A percentile compares a stretch with the other conserved stretches of the same genome.
These are phyloP conservation scores for Martes flavigula DNA, from an alignment of 2,797 vertebrate species.

Conservation along the genomic window DNA sequence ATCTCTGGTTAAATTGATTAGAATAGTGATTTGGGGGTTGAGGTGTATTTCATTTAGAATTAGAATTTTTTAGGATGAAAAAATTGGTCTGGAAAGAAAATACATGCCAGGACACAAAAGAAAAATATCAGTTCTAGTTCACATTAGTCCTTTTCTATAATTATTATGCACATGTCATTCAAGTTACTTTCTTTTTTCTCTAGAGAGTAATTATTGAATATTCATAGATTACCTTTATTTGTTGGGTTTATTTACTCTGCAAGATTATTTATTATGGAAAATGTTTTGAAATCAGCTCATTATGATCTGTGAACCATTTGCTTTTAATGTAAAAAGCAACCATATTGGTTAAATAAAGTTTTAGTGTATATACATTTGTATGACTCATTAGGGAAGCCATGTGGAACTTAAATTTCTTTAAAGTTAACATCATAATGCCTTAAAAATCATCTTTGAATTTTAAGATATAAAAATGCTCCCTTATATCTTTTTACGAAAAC, in stretches of 20 bases:
- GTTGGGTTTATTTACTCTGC: neutral
- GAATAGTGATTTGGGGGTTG: neutral
- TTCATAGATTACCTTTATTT: constrained; percentile 3
- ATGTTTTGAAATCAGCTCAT: constrained; percentile 21
- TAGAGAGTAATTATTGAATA: constrained; percentile 41
- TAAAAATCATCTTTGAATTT: constrained; percentile 9
- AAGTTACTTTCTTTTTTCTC: constrained; percentile 18
- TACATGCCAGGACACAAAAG: neutral
- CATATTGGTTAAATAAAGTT: neutral
- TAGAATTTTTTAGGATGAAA: neutral
- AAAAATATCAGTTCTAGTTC: neutral
- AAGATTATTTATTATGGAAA: constrained; percentile 27
- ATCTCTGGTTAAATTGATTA: neutral
- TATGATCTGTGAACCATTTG: neutral
- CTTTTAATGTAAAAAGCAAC: neutral
- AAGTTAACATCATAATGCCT: neutral
- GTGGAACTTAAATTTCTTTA: constrained; percentile 20
- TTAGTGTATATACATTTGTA: neutral
- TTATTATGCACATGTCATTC: neutral
- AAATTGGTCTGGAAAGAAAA: neutral
- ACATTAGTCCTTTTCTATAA: neutral
- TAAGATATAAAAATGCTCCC: neutral
- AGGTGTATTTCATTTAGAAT: neutral
- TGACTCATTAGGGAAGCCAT: constrained; percentile 30
- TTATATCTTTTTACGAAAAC: neutral